Evolutionary conservation across 1,140 invertebrate genomes (phyloP).

Genomic region (Drosophila bocqueti): DNA sequence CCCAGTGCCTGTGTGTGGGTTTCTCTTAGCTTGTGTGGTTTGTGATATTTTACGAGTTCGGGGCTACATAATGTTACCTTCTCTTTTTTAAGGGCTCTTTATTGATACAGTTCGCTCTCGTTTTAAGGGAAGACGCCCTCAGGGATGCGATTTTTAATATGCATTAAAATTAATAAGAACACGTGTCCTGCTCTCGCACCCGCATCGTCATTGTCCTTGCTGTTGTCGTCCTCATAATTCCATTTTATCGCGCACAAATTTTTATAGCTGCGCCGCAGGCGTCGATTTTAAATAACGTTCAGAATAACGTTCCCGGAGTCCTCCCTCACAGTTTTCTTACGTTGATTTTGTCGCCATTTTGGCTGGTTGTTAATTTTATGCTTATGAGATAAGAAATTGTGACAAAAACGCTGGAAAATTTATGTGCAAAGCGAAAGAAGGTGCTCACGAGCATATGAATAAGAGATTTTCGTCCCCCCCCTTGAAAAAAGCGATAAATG

Average conservation of each 20-base stretch:
- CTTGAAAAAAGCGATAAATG: constrained; percentile 41
- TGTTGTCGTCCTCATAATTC: constrained; percentile 67
- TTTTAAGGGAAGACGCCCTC: constrained; percentile 41
- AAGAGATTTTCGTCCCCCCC: constrained; percentile 49
- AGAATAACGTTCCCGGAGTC: constrained; percentile 8
- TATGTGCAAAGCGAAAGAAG: constrained; percentile 47
- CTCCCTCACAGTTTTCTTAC: constrained; percentile 14
- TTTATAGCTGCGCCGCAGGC: constrained; percentile 74
- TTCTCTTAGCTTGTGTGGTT: constrained; percentile 53
- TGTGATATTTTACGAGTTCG: constrained; percentile 50
- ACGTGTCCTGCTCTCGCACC: constrained; percentile 64
- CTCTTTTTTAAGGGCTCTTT: constrained; percentile 43
- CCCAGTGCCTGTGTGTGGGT: constrained; percentile 10
- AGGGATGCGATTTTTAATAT: constrained; percentile 76
- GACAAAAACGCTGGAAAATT: constrained; percentile 77
- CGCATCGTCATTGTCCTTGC: constrained; percentile 29
- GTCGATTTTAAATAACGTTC: constrained; percentile 75
- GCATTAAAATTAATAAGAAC: constrained; percentile 84
- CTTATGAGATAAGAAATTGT: constrained; percentile 79
- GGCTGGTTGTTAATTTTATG: constrained; percentile 80
- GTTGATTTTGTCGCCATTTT: constrained; percentile 78
- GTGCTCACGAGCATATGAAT: constrained; percentile 56
- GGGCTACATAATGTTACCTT: constrained; percentile 28
- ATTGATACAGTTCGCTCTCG: constrained; percentile 64
- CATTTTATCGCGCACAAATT: constrained; percentile 82